Base-by-base conservation (phyloP, 1,140 invertebrate genomes). In the Scaptomyza pallida region DNA sequence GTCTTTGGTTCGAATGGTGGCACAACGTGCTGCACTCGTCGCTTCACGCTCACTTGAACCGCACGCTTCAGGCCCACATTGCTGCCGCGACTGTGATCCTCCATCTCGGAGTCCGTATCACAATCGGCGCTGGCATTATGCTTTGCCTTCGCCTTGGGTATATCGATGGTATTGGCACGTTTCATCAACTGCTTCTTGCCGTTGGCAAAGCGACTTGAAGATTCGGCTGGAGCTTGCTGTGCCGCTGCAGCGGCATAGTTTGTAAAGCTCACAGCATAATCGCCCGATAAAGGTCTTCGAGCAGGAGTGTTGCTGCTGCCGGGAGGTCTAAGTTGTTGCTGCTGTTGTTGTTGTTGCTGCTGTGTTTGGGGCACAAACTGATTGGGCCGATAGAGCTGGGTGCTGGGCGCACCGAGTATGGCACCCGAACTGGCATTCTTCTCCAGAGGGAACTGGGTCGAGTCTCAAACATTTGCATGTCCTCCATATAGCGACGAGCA, bases 151-250 rank as follows among this genome's bases (percentile, higher is more conserved):
- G 76, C 94, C 83, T 95, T 96, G 0, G 96, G 96, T 82, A 97
- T 96, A 80, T 97, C 96, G 64, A 97, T 96, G 2, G 96, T 97
- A 63, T 97, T 97, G 0, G 96, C 96, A 17, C 96, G 93, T 92
- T 97, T 97, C 93, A 97, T 96, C 73, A 95, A 94, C 3, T 94
- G 92, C 78, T 96, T 96, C 75, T 96, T 96, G 35, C 91, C 93
- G 30, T 81, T 76, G 21, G 91, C 93, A 67, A 95, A 95, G 70
- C 95, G 93, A 2, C 8, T 23, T n/a, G 26, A 5, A 12, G 35
- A 56, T 16, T 52, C n/a, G 6, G 40, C 35, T 21, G n/a, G 13
- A 10, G 0, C 33, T 43, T 45, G n/a, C 40, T 59, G 4, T 30
- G 48, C 30, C 0, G 48, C 51, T 43, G 5, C 48, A 5, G 61